A percentile compares a stretch with the other conserved stretches of the same genome.
Conservation (phyloP, 2,888 invertebrate species). For the Noctua janthe region DNA sequence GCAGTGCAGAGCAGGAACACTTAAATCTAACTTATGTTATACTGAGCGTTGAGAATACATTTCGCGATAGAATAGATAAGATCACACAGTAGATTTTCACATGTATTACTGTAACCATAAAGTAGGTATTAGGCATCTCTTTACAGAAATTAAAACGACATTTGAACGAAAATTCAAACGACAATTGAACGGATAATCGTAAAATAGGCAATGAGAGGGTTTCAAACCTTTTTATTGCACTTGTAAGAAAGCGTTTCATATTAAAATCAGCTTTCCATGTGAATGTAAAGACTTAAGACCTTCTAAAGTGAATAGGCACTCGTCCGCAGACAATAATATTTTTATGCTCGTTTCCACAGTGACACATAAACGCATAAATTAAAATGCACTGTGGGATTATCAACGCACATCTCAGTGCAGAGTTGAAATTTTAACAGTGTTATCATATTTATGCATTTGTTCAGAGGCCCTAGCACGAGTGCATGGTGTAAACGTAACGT, state of each 20-base stretch:
- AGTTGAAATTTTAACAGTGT: neutral
- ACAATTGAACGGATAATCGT: neutral
- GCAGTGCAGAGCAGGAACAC: neutral
- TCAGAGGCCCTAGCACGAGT: neutral
- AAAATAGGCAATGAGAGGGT: neutral
- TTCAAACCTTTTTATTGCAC: neutral
- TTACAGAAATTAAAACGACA: neutral
- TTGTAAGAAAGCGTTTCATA: constrained; percentile 22
- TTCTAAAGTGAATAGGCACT: neutral
- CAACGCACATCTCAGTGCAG: neutral
- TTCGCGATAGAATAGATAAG: neutral
- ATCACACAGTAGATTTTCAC: constrained; percentile 15
- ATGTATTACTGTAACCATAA: neutral
- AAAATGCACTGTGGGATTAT: neutral
- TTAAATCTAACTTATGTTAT: constrained; percentile 25
- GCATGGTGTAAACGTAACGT: no score
- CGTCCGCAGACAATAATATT: neutral
- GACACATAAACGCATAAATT: neutral
- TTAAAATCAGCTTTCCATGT: neutral
- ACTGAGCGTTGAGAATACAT: constrained; percentile 9
- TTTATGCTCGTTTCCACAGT: neutral
- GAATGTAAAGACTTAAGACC: neutral
- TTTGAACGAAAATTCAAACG: neutral
- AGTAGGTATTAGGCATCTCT: neutral
- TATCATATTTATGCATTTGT: neutral